A percentile compares a stretch with the other conserved stretches of the same genome.
phyloP scores from a whole-genome alignment of 2,113 vertebrate genomes.

The Spheniscus mendiculus region DNA sequence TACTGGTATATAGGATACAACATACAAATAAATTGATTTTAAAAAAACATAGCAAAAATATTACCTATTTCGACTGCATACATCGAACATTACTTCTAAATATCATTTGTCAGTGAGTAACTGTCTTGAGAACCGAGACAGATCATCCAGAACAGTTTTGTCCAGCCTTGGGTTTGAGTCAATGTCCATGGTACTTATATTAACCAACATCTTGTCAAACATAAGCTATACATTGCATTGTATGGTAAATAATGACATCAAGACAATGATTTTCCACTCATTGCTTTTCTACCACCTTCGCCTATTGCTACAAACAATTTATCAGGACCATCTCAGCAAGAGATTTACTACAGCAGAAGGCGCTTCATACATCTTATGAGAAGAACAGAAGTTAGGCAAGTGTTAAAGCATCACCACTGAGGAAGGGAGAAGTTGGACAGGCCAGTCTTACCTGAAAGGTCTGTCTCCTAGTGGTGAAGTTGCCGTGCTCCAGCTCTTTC shows the following conservation, averaged over 20 bases:
- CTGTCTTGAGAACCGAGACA: background rate
- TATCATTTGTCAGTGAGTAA: background rate
- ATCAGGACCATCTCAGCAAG: background rate
- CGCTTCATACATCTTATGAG: background rate
- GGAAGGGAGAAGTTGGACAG: background rate
- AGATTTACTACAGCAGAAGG: background rate
- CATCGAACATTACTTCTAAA: background rate
- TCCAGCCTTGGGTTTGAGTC: background rate
- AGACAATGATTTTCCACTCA: background rate
- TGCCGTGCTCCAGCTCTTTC: slow-evolving; percentile 92
- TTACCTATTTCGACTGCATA: background rate
- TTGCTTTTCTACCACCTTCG: background rate
- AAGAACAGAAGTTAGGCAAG: background rate
- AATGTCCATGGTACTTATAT: background rate
- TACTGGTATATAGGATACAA: background rate
- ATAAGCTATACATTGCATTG: background rate
- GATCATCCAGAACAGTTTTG: background rate
- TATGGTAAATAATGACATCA: background rate
- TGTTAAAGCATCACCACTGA: background rate
- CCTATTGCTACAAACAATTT: background rate
- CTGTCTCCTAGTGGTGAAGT: slow-evolving; percentile 90
- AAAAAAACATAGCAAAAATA: background rate
- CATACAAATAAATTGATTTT: background rate
- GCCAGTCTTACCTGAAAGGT: slow-evolving; percentile 86
- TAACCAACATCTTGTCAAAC: background rate